A percentile compares a stretch with the other conserved stretches of the same genome.
phyloP scores from a whole-genome alignment of 2,888 invertebrate species.

The Limnephilus rhombicus region DNA sequence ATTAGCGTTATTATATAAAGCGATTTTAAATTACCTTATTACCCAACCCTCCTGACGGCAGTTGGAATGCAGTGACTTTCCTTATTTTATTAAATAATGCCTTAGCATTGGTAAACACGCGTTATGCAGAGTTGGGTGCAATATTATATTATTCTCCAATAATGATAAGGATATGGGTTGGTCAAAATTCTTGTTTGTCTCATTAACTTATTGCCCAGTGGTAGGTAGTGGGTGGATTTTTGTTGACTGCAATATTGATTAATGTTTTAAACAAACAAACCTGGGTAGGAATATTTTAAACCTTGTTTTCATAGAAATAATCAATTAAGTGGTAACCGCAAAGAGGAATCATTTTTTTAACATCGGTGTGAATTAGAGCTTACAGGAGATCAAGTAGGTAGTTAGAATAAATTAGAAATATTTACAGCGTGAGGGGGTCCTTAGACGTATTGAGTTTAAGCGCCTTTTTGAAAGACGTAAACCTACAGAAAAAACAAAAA shows the following conservation, averaged over 20 bases:
- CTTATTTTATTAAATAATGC: background rate
- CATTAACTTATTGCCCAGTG: background rate
- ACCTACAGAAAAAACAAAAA: too few species aligned
- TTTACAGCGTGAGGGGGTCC: too few species aligned
- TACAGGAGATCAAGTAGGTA: too few species aligned
- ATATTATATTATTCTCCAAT: background rate
- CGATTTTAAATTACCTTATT: background rate
- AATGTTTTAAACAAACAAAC: too few species aligned
- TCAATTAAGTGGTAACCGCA: too few species aligned
- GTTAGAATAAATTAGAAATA: too few species aligned
- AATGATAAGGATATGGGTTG: background rate
- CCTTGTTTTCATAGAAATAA: too few species aligned
- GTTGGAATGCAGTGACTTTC: background rate
- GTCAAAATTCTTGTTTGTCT: background rate
- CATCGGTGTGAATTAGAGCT: too few species aligned
- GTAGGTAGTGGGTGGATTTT: background rate
- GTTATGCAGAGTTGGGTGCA: background rate
- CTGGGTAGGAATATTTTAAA: too few species aligned
- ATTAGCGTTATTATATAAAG: background rate
- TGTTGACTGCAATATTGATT: background rate
- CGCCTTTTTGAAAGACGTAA: too few species aligned
- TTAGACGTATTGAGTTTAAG: too few species aligned
- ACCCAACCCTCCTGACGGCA: background rate
- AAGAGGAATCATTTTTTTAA: too few species aligned
- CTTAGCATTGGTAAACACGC: background rate